Conservation (phyloP, 1,140 invertebrate genomes). For the Tetranychus cinnabarinus region DNA sequence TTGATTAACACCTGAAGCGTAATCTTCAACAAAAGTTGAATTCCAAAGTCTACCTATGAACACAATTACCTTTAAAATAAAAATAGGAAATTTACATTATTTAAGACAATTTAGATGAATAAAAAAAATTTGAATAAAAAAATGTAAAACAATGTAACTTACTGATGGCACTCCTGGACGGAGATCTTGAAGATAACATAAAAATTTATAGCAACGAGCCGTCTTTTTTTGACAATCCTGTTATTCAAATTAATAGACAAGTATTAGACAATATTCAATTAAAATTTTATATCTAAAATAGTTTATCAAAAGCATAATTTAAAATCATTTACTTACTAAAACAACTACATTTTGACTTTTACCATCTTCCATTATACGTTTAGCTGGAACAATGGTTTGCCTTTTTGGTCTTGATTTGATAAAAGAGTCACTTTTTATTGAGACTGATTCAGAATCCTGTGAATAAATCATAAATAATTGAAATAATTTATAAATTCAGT, state of each 20-base stretch:
- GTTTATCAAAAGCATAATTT: not conserved
- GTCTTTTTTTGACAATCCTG: slow-evolving; percentile 48
- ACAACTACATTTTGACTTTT: slow-evolving; percentile 43
- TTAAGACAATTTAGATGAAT: not conserved
- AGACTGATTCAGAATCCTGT: not conserved
- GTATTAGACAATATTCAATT: too few relatives aligned
- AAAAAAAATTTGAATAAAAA: not conserved
- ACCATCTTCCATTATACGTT: slow-evolving; percentile 38
- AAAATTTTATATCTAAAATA: not conserved
- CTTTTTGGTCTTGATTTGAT: slow-evolving; percentile 22
- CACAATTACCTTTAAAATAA: slow-evolving; percentile 21
- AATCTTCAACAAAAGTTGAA: slow-evolving; percentile 35
- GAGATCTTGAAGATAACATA: slow-evolving; percentile 50
- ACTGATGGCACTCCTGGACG: slow-evolving; percentile 40
- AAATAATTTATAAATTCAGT: not conserved
- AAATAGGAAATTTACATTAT: too few relatives aligned
- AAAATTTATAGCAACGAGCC: slow-evolving; percentile 62
- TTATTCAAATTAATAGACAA: slow-evolving; percentile 19
- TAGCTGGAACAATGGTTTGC: slow-evolving; percentile 40
- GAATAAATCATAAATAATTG: not conserved
- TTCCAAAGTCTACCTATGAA: slow-evolving; percentile 47
- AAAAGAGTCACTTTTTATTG: not conserved
- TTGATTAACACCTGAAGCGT: slow-evolving; percentile 34
- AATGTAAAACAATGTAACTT: not conserved
- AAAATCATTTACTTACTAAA: slow-evolving; percentile 30